Percentiles rank a stretch among this genome's conserved stretches.
Conservation (phyloP, 1,140 invertebrate species). For the Brachystomella parvula region DNA sequence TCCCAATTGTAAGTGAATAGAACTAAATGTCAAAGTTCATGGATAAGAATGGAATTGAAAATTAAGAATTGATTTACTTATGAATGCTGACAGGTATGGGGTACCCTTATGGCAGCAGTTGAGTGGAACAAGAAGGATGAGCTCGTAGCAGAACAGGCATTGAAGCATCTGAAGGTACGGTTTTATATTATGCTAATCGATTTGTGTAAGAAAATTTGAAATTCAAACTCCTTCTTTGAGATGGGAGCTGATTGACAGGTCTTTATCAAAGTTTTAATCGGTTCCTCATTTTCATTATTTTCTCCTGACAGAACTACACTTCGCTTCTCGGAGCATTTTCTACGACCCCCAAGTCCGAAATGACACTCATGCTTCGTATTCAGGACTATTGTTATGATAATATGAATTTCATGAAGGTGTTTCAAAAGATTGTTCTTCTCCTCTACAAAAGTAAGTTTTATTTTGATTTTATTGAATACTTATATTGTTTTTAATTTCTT, state of each 20-base stretch:
- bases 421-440: constrained; percentile 91
- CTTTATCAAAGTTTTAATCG: background rate
- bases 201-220: constrained; percentile 17
- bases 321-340: constrained; percentile 77
- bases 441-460: constrained; percentile 77
- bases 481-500: background rate
- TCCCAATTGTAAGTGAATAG: constrained; percentile 50
- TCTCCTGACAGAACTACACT: constrained; percentile 54
- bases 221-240: background rate
- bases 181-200: background rate
- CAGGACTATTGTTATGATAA: constrained; percentile 98
- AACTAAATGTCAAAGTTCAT: constrained; percentile 30
- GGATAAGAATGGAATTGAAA: background rate
- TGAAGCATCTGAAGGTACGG: constrained; percentile 68
- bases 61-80: constrained; percentile 14
- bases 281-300: constrained; percentile 8
- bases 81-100: constrained; percentile 62
- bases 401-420: constrained; percentile 97
- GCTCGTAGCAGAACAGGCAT: constrained; percentile 84
- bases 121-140: constrained; percentile 99
- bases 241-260: background rate
- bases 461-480: background rate
- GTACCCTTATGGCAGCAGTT: constrained; percentile 81
- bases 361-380: constrained; percentile 77
- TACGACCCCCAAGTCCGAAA: constrained; percentile 70